Percentiles rank a stretch among this genome's conserved stretches.
phyloP scores from a whole-genome alignment of 1,140 invertebrate species.

The Sycobia sp. region DNA sequence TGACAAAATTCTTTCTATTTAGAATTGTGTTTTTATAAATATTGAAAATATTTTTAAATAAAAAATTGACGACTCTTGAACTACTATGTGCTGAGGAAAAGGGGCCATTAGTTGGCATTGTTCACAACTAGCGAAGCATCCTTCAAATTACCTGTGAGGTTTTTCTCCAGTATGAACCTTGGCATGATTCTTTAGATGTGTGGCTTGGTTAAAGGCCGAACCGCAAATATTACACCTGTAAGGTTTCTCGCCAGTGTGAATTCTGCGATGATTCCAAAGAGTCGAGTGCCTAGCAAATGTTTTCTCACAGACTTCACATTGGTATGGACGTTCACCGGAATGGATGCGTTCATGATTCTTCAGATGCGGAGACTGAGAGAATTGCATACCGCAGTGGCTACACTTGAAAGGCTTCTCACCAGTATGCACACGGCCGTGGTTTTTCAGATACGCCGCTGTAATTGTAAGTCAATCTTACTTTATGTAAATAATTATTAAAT shows the following conservation, averaged over 20 bases:
- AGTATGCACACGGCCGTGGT: conserved; percentile 84
- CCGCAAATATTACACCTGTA: conserved; percentile 84
- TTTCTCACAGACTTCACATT: conserved; percentile 90
- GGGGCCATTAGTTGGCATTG: too few species aligned
- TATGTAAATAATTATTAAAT: not conserved
- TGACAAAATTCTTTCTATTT: too few species aligned
- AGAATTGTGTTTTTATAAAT: too few species aligned
- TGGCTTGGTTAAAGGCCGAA: conserved; percentile 84
- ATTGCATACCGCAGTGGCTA: conserved; percentile 85
- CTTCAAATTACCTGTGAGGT: conserved; percentile 55
- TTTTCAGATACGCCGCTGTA: conserved; percentile 84
- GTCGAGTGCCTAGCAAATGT: conserved; percentile 86
- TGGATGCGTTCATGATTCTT: conserved; percentile 93
- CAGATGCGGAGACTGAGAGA: conserved; percentile 86
- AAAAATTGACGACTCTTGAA: too few species aligned
- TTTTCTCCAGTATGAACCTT: conserved; percentile 78
- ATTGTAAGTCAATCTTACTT: conserved; percentile 10
- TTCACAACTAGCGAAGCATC: conserved; percentile 10
- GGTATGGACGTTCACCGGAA: conserved; percentile 86
- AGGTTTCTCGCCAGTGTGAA: conserved; percentile 92
- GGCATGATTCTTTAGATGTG: conserved; percentile 85
- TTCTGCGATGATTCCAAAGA: conserved; percentile 89
- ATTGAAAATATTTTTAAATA: too few species aligned
- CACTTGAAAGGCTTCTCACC: conserved; percentile 87
- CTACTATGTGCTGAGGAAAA: too few species aligned